A percentile compares a stretch with the other conserved stretches of the same genome.
These are phyloP conservation scores for Megalopta genalis DNA, from an alignment of 1,140 invertebrate genomes.

Conservation along the genomic window DNA sequence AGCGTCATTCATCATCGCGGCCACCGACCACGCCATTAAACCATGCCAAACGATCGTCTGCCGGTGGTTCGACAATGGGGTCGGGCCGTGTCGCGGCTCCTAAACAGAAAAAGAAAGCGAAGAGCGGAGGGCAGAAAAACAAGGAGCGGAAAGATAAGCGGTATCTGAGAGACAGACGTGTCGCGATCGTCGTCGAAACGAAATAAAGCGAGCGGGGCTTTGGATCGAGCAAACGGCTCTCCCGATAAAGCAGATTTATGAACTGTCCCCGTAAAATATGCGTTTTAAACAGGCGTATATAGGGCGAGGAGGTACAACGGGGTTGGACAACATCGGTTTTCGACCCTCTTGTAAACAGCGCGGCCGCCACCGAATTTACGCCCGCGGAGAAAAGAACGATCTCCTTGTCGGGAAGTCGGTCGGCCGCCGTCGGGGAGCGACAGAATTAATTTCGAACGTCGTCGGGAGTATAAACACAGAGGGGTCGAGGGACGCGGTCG, in stretches of 20 bases:
- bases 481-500: slow-evolving; percentile 32
- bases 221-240: not conserved
- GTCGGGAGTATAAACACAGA: slow-evolving; percentile 43
- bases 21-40: slow-evolving; percentile 49
- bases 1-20: slow-evolving; percentile 72
- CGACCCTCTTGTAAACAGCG: not conserved
- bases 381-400: not conserved
- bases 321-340: not conserved
- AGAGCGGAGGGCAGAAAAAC: not conserved
- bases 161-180: not conserved
- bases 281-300: not conserved
- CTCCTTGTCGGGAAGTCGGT: slow-evolving; percentile 32
- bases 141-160: not conserved
- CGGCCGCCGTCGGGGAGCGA: slow-evolving; percentile 9
- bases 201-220: not conserved
- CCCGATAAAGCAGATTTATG: slow-evolving; percentile 25
- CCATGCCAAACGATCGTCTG: slow-evolving; percentile 45
- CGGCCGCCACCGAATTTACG: slow-evolving; percentile 30
- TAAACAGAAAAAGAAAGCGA: not conserved
- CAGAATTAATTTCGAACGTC: slow-evolving; percentile 63
- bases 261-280: not conserved
- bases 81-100: slow-evolving; percentile 9
- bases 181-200: not conserved
- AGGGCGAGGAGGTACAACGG: not conserved
- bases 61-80: slow-evolving; percentile 45